Percentiles rank a stretch among this genome's conserved stretches.
These are phyloP conservation scores for Dinomys branickii DNA, from an alignment of 2,113 vertebrate genomes.

Conservation along the genomic window DNA sequence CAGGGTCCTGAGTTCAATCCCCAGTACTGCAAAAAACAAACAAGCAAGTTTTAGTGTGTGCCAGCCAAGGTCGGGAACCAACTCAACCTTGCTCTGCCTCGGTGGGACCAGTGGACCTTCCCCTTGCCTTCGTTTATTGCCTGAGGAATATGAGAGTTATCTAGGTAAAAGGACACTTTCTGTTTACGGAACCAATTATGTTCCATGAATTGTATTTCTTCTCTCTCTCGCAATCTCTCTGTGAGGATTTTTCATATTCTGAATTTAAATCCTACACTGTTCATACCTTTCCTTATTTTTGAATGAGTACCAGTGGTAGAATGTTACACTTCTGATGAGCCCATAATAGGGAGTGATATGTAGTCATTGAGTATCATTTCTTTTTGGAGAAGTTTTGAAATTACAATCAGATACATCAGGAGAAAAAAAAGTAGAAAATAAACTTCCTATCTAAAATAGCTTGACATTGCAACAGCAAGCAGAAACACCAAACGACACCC, in stretches of 20 bases:
- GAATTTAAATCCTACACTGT: not conserved
- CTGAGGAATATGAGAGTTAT: not conserved
- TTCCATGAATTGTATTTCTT: not conserved
- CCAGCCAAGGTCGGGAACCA: not conserved
- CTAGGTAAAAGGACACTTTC: not conserved
- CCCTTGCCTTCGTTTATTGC: not conserved
- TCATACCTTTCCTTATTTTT: not conserved
- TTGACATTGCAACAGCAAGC: not conserved
- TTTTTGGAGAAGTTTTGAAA: slow-evolving; percentile 21
- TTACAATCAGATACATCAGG: slow-evolving; percentile 35
- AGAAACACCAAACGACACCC: not conserved
- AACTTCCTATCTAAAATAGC: slow-evolving; percentile 10
- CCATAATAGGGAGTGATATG: slow-evolving; percentile 47
- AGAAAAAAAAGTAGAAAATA: slow-evolving; percentile 44
- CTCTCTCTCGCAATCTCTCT: not conserved
- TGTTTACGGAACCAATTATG: not conserved
- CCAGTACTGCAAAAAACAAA: too few species aligned
- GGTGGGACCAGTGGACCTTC: not conserved
- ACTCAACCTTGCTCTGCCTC: not conserved
- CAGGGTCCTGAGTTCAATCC: too few species aligned
- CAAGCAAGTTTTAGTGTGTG: not conserved
- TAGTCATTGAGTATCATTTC: slow-evolving; percentile 22
- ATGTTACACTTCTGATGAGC: slow-evolving; percentile 46
- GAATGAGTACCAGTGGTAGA: not conserved
- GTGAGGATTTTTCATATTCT: slow-evolving; percentile 28